These are phyloP conservation scores for Osedax fenrisi DNA, from an alignment of 2,888 invertebrate species.

Conservation along the genomic window DNA sequence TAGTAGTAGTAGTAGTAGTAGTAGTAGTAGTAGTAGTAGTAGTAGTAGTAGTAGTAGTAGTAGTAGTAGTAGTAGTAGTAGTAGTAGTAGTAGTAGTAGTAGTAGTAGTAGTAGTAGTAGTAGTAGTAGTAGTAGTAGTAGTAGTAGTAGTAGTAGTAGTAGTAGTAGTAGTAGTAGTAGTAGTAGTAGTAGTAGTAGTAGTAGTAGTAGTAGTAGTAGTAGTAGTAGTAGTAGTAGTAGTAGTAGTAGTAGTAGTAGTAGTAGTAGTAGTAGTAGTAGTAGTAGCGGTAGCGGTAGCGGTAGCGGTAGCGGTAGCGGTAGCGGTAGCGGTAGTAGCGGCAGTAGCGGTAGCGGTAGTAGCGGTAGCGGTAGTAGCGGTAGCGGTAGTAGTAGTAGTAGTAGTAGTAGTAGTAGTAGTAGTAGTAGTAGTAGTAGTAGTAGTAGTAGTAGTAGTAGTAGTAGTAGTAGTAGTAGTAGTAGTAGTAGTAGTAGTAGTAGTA, in stretches of 20 bases:
- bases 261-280: background rate
- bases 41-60: background rate
- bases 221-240: slow-evolving; percentile 4
- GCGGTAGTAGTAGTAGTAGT: no score
- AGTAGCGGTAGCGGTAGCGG: background rate
- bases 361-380: no score
- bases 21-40: background rate
- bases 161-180: slow-evolving; percentile 12
- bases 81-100: background rate
- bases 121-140: no score
- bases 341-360: no score
- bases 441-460: no score
- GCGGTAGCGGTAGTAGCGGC: background rate
- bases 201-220: slow-evolving; percentile 4
- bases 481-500: no score
- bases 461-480: no score
- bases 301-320: background rate
- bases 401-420: no score
- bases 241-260: slow-evolving; percentile 8
- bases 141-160: no score
- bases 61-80: background rate
- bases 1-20: slow-evolving; percentile 5
- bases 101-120: background rate
- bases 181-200: slow-evolving; percentile 5
- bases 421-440: no score